These are phyloP conservation scores for Autographa pulchrina DNA, from an alignment of 2,888 invertebrate species.

Conservation along the genomic window DNA sequence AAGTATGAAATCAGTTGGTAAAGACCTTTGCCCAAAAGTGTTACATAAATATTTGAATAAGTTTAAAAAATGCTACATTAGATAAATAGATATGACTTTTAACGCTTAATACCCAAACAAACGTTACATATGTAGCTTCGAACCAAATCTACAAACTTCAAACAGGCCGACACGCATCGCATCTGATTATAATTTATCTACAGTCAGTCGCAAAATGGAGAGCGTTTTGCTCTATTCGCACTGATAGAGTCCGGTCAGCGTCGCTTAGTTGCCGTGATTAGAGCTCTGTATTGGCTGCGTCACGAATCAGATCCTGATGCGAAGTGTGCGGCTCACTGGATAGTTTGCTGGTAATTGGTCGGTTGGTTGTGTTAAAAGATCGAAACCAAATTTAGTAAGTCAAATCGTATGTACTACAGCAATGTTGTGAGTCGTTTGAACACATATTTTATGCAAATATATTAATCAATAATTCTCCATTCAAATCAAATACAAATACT, in stretches of 20 bases:
- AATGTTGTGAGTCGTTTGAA: too few relatives aligned
- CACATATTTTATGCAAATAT: too few relatives aligned
- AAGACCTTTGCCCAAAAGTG: too few relatives aligned
- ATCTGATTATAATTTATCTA: background rate
- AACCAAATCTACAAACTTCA: background rate
- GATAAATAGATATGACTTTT: too few relatives aligned
- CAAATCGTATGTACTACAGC: too few relatives aligned
- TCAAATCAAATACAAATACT: too few relatives aligned
- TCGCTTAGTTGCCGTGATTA: background rate
- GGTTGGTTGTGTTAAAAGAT: background rate
- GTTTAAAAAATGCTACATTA: too few relatives aligned
- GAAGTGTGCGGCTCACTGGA: background rate
- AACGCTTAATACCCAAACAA: too few relatives aligned
- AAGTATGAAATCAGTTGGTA: too few relatives aligned
- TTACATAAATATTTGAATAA: too few relatives aligned
- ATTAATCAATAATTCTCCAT: too few relatives aligned
- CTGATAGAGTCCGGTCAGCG: constrained; percentile 2
- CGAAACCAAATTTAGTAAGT: background rate
- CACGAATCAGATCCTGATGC: background rate
- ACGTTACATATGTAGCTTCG: background rate
- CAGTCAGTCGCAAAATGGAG: background rate
- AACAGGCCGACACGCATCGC: background rate
- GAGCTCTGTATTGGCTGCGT: background rate
- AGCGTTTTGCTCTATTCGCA: background rate
- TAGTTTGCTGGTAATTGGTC: background rate